A percentile compares a stretch with the other conserved stretches of the same genome.
These are phyloP conservation scores for Seriola dumerili DNA, from an alignment of 2,113 vertebrate species.

Conservation along the genomic window DNA sequence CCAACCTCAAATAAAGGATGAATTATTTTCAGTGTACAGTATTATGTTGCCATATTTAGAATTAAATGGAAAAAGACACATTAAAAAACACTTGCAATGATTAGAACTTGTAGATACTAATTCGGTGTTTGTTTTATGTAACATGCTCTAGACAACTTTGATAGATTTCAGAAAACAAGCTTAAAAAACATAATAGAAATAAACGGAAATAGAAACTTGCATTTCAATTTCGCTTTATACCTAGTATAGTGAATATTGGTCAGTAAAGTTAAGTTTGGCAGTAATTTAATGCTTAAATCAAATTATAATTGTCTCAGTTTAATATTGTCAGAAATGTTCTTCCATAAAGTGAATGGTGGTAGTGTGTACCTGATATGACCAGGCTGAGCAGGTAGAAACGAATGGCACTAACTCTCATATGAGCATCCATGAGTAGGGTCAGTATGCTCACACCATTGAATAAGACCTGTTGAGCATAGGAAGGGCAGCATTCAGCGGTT, in stretches of 20 bases:
- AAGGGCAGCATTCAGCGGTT: not conserved
- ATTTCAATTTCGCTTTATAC: not conserved
- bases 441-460: constrained; percentile 83
- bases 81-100: not conserved
- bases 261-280: too few species aligned
- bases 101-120: not conserved
- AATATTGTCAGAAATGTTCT: not conserved
- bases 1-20: not conserved
- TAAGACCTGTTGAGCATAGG: constrained; percentile 61
- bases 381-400: constrained; percentile 84
- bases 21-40: not conserved
- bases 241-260: too few species aligned
- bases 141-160: not conserved
- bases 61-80: not conserved
- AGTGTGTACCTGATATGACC: constrained; percentile 73
- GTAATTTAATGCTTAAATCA: not conserved
- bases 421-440: constrained; percentile 79
- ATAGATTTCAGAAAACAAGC: not conserved
- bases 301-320: not conserved
- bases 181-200: not conserved
- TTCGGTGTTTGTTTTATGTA: not conserved
- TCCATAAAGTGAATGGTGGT: not conserved
- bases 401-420: constrained; percentile 82
- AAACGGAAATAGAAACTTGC: not conserved
- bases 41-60: not conserved